Percentiles rank a stretch among this genome's conserved stretches.
Conservation (phyloP, 2,888 invertebrate species). For the Dendrolimus pini region DNA sequence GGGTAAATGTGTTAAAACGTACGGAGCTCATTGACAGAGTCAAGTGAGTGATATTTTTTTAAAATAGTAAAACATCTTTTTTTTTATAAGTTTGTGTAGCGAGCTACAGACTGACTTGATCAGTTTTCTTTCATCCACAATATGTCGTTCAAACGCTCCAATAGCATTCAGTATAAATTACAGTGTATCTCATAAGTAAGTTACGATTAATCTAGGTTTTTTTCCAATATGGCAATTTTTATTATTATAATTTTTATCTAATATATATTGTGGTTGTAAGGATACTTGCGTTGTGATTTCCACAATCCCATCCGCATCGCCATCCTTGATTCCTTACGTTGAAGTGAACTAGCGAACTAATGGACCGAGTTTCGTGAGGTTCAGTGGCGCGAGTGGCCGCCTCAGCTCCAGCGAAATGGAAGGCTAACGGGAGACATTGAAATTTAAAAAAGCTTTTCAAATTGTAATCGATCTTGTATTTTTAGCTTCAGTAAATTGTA, state of each 20-base stretch:
- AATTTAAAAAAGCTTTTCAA: slow-evolving; percentile 62
- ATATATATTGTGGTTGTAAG: slow-evolving; percentile 85
- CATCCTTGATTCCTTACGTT: slow-evolving; percentile 44
- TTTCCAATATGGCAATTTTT: slow-evolving; percentile 78
- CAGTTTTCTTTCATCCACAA: slow-evolving; percentile 77
- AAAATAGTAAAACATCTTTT: slow-evolving; percentile 56
- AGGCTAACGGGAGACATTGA: slow-evolving; percentile 60
- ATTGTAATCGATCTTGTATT: slow-evolving; percentile 74
- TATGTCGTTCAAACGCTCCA: slow-evolving; percentile 69
- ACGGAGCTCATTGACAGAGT: slow-evolving; percentile 69
- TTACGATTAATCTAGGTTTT: slow-evolving; percentile 74
- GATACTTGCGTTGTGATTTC: slow-evolving; percentile 77
- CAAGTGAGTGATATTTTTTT: slow-evolving; percentile 69
- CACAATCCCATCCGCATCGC: slow-evolving; percentile 55
- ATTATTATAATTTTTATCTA: slow-evolving; percentile 79
- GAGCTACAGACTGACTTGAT: slow-evolving; percentile 69
- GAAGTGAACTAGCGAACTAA: slow-evolving; percentile 24
- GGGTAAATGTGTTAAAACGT: slow-evolving; percentile 67
- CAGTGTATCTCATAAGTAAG: slow-evolving; percentile 76
- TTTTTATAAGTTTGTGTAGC: slow-evolving; percentile 72
- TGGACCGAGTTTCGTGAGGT: slow-evolving; percentile 37
- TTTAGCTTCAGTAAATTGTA: slow-evolving; percentile 76
- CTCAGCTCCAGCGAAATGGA: slow-evolving; percentile 56
- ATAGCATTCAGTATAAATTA: slow-evolving; percentile 72
- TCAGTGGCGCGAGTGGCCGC: slow-evolving; percentile 60